Base-by-base conservation (phyloP, 1,140 invertebrate species). In the Drosophila willistoni region DNA sequence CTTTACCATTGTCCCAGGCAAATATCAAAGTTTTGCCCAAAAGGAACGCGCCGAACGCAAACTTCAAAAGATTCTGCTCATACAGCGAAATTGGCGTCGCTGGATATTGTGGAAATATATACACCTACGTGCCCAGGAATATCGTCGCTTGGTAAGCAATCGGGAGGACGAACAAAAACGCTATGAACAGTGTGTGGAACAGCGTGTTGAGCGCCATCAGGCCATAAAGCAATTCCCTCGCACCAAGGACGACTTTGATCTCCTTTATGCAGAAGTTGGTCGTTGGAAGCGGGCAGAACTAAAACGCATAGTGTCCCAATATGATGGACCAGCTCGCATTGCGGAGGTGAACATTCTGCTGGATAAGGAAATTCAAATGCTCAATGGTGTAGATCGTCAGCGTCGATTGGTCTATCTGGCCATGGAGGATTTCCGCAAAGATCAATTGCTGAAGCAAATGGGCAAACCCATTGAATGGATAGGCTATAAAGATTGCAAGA, bases 351-450 rank as follows among this genome's bases (percentile, higher is more conserved):
- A 93, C 67, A 80, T 93, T 25, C 79, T 95, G 25, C 86, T 95
- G 2, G 93, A 94, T 25, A 94, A 94, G 76, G 94, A 94, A 64
- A 93, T 95, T n/a, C 91, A 93, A 60, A 92, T 95, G 77, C 77
- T 95, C 1, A 93, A 93, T 36, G 92, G 93, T 2, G 93, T 95
- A 17, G 94, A 95, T 41, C 92, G 92, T 14, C 93, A 94, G 41
- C 76, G 81, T 2, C 59, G 71, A 13, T 61, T 92, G 0, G 79
- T 92, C 0, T 73, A 59, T 29, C 51, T 90, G 54, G 79, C 91
- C 56, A 92, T 93, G 75, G 90, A 92, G 59, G 91, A 92, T 10
- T 87, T 94, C 25, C 93, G 92, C 63, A 91, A 93, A 34, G 92
- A 93, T 10, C 82, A 92, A 34, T 79, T 91, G 51, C 85, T 93